Evolutionary conservation across 2,113 vertebrate genomes (phyloP).

Genomic region (Meleagris gallopavo): DNA sequence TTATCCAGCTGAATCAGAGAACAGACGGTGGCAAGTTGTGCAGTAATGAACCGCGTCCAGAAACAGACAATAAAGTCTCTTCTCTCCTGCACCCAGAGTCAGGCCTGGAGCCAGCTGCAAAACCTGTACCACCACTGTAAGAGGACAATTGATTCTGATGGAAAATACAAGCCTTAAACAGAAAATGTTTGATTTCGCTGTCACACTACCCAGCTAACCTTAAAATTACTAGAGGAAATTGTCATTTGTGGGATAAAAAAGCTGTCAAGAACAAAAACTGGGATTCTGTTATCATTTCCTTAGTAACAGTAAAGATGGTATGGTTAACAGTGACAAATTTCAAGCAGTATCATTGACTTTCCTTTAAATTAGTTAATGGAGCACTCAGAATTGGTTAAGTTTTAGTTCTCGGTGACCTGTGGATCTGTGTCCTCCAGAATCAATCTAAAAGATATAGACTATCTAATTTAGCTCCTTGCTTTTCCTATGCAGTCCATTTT

Average conservation of each 20-base stretch:
- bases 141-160: neutral
- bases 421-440: neutral
- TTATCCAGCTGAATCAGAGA: slow-evolving; percentile 76
- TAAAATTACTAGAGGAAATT: neutral
- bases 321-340: neutral
- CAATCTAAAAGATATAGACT: neutral
- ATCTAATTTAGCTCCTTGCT: neutral
- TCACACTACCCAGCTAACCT: neutral
- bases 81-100: neutral
- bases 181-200: neutral
- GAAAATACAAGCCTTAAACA: slow-evolving; percentile 7
- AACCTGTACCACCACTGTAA: neutral
- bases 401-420: neutral
- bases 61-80: neutral
- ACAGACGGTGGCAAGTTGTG: accelerated
- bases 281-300: neutral
- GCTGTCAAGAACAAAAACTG: neutral
- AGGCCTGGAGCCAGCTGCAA: neutral
- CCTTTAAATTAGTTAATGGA: neutral
- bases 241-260: neutral
- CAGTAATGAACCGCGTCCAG: neutral
- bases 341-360: neutral
- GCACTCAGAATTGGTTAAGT: neutral
- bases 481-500: neutral
- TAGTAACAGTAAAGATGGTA: neutral